Evolutionary conservation across 2,888 invertebrate species (phyloP).

Genomic region (Melinaea marsaeus): DNA sequence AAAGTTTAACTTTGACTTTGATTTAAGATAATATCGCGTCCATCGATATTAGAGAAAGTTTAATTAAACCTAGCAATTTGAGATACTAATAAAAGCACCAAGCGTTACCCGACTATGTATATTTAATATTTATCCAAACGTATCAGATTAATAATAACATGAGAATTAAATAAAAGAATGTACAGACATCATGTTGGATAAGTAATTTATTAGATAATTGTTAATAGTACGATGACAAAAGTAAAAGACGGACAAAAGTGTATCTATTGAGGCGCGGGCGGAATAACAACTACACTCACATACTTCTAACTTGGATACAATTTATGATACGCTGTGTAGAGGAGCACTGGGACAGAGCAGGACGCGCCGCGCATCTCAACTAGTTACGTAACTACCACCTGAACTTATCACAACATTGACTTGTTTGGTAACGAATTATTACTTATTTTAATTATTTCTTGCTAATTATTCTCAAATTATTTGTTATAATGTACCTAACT

Average conservation of each 20-base stretch:
- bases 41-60: not conserved
- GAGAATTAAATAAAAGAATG: no score
- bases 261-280: not conserved
- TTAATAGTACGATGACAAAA: not conserved
- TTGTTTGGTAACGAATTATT: no score
- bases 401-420: not conserved
- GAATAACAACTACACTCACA: slow-evolving; percentile 1
- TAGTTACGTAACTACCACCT: not conserved
- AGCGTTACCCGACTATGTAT: no score
- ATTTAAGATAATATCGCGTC: not conserved
- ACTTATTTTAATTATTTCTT: no score
- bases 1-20: not conserved
- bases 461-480: no score
- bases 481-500: no score
- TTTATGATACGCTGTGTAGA: not conserved
- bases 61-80: not conserved
- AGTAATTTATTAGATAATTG: not conserved
- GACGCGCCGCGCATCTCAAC: not conserved
- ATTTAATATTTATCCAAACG: no score
- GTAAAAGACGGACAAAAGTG: not conserved
- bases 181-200: no score
- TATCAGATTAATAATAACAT: no score
- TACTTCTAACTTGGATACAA: not conserved
- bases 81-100: not conserved
- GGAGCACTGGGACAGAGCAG: not conserved